Base-by-base conservation (phyloP, 2,888 invertebrate genomes). In the Theretra japonica region DNA sequence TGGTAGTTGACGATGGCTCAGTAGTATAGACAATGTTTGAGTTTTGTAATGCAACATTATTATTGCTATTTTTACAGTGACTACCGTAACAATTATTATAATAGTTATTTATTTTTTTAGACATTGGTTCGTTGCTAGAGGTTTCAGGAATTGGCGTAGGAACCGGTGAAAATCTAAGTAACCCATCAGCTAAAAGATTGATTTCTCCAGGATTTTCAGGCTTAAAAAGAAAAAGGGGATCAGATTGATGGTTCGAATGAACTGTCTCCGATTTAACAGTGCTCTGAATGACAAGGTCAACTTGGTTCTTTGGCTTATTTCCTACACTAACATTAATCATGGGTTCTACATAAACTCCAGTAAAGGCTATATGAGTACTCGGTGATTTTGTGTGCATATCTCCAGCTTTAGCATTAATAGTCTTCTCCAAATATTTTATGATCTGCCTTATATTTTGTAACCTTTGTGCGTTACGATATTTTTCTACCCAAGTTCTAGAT, bases 171-270 rank as follows among this genome's bases (percentile, higher is more conserved):
- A 93, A 93, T 75, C 89, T 84, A 7, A 89, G 76, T 72, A 86
- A 87, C 28, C 86, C 85, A 71, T 96, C 95, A 4, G 97, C 97
- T 77, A 97, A 82, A 58, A 97, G 89, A 88, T 97, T 97, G 0
- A 97, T 95, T 72, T 97, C 97, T 53, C 96, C 95, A 0, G 97
- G 97, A 76, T 95, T 96, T 73, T 96, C 95, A 0, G 97, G 97
- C 83, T 97, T 97, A 80, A 95, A 97, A 2, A 94, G 95, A 82
- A 95, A 96, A 75, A 97, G 95, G 23, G 97, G 97, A 84, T 97
- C 97, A 68, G 90, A 86, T 72, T 89, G 86, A 72, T 92, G 91
- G 74, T 91, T 92, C 4, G 82, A 83, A 28, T 86, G 82, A 8
- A 83, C 74, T 50, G 75, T 79, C 17, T 90, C 86, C 1, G 82